Percentiles rank a stretch among this genome's conserved stretches.
These are phyloP conservation scores for Aphaenogaster ashmeadi DNA, from an alignment of 1,140 invertebrate species.

Conservation along the genomic window DNA sequence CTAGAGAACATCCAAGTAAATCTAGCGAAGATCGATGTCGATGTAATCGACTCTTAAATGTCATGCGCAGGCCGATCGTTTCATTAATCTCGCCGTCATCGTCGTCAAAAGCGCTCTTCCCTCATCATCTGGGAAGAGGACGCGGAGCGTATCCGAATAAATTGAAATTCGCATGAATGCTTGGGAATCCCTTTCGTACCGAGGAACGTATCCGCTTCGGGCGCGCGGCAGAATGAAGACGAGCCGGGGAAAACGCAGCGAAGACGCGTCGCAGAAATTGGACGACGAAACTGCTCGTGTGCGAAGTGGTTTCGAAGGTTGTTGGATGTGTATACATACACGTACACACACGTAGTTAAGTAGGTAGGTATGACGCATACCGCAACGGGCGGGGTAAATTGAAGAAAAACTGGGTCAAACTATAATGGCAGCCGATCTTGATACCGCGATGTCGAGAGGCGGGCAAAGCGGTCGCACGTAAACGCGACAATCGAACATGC, in stretches of 20 bases:
- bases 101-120: constrained; percentile 14
- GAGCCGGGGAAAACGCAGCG: neutral
- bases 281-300: constrained; percentile 23
- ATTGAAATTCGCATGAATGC: constrained; percentile 66
- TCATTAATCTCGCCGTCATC: constrained; percentile 42
- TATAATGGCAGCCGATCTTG: constrained; percentile 62
- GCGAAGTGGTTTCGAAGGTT: constrained; percentile 42
- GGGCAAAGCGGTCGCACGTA: neutral
- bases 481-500: constrained; percentile 44
- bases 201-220: constrained; percentile 31
- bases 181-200: neutral
- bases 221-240: neutral
- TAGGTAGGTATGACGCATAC: constrained; percentile 29
- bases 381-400: constrained; percentile 63
- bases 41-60: constrained; percentile 39
- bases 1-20: constrained; percentile 39
- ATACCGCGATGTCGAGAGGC: constrained; percentile 6
- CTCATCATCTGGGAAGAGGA: constrained; percentile 17
- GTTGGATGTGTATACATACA: neutral
- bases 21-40: constrained; percentile 51
- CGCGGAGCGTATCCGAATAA: constrained; percentile 18
- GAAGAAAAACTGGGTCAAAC: constrained; percentile 75
- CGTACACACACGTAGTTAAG: neutral
- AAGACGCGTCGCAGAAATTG: constrained; percentile 44
- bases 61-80: constrained; percentile 36